These are phyloP conservation scores for Microcebus tavaratra DNA, from an alignment of 2,113 vertebrate genomes.

Conservation along the genomic window DNA sequence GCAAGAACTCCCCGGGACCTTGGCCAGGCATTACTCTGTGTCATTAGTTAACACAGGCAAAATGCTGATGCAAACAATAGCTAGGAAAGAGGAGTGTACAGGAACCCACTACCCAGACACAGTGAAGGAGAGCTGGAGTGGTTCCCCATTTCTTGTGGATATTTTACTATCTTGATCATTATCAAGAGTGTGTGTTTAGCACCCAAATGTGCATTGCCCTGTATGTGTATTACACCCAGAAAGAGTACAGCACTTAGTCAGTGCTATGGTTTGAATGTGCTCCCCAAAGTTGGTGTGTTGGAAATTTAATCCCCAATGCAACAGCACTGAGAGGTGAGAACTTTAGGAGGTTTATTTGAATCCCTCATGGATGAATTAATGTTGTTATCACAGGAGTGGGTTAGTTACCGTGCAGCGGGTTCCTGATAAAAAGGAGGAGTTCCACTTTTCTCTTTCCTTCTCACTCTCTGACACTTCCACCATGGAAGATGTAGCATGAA, in stretches of 20 bases:
- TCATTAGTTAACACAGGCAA: background rate
- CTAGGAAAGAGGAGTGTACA: background rate
- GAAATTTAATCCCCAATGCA: background rate
- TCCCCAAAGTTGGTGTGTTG: background rate
- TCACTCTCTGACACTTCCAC: background rate
- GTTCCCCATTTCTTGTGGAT: background rate
- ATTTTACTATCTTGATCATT: background rate
- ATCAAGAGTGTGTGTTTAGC: background rate
- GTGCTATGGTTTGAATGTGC: background rate
- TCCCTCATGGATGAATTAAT: background rate
- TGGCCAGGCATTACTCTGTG: background rate
- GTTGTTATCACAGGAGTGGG: background rate
- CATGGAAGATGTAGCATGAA: background rate
- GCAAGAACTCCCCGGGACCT: background rate
- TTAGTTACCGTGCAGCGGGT: background rate
- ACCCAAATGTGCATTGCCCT: accelerated
- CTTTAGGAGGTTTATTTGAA: background rate
- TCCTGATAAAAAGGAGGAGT: background rate
- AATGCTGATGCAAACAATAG: too few relatives aligned
- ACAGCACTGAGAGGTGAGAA: background rate
- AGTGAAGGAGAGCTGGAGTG: accelerated
- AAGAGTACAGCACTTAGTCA: background rate
- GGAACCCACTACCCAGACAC: background rate
- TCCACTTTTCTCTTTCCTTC: background rate
- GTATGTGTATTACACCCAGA: accelerated